Conservation (phyloP, 2,888 invertebrate genomes). For the Rhabditoides inermis region DNA sequence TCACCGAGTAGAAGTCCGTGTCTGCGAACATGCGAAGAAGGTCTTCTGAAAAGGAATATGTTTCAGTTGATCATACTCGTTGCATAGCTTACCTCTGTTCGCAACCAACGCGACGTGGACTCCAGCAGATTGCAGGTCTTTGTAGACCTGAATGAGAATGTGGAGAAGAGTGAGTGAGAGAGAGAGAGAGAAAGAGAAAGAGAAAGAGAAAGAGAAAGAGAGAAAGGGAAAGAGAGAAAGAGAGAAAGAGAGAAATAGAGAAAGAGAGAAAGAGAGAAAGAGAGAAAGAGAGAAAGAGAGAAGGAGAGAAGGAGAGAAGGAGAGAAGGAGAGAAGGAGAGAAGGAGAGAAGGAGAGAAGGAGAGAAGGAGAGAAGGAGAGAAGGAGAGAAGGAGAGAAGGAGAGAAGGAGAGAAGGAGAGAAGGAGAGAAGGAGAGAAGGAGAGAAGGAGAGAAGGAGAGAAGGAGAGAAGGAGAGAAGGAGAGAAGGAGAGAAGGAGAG, state of each 20-base stretch:
- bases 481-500: too few relatives aligned
- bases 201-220: too few relatives aligned
- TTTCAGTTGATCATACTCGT: not conserved
- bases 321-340: not conserved
- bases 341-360: too few relatives aligned
- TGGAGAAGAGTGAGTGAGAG: not conserved
- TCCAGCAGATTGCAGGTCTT: constrained; percentile 31
- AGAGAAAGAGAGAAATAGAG: too few relatives aligned
- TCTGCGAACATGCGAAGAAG: constrained; percentile 37
- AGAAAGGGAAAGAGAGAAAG: too few relatives aligned
- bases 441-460: not conserved
- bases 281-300: too few relatives aligned
- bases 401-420: not conserved
- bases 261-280: too few relatives aligned
- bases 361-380: not conserved
- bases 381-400: not conserved
- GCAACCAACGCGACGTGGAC: constrained; percentile 41
- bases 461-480: not conserved
- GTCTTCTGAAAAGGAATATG: constrained; percentile 22
- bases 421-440: not conserved
- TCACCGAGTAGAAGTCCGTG: constrained; percentile 41
- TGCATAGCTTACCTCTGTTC: constrained; percentile 29
- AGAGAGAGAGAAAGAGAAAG: too few relatives aligned
- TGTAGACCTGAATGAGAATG: constrained; percentile 24
- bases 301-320: not conserved